Evolutionary conservation across 2,888 invertebrate genomes (phyloP).

Genomic region (Drosophila cognata): DNA sequence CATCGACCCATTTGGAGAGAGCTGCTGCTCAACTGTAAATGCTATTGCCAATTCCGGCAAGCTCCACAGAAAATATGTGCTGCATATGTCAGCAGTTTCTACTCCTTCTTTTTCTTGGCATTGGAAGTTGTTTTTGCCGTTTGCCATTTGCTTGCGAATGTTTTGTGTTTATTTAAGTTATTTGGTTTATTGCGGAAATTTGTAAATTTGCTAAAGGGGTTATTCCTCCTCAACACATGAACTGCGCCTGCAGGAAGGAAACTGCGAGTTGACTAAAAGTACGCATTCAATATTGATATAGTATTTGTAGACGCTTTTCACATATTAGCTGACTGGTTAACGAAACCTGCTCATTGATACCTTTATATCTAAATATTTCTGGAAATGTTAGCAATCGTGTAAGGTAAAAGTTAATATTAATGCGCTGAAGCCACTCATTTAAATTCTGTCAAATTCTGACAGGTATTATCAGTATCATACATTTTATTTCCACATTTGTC

Average conservation of each 20-base stretch:
- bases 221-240: conserved; percentile 29
- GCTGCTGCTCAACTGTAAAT: conserved; percentile 27
- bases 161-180: conserved; percentile 74
- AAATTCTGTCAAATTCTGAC: not conserved
- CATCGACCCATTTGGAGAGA: conserved; percentile 66
- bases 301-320: not conserved
- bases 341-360: conserved; percentile 6
- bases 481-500: conserved; percentile 25
- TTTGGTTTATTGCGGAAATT: conserved; percentile 78
- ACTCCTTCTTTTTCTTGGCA: conserved; percentile 41
- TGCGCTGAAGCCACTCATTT: not conserved
- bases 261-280: not conserved
- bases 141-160: conserved; percentile 51
- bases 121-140: conserved; percentile 56
- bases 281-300: conserved; percentile 50
- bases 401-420: not conserved
- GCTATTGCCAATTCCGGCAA: conserved; percentile 47
- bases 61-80: conserved; percentile 40
- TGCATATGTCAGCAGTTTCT: conserved; percentile 76
- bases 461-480: not conserved
- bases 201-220: conserved; percentile 74
- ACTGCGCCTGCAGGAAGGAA: not conserved
- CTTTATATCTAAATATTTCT: not conserved
- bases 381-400: no score
- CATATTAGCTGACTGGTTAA: not conserved